Conservation (phyloP, 2,888 invertebrate species). For the Bombylius major region DNA sequence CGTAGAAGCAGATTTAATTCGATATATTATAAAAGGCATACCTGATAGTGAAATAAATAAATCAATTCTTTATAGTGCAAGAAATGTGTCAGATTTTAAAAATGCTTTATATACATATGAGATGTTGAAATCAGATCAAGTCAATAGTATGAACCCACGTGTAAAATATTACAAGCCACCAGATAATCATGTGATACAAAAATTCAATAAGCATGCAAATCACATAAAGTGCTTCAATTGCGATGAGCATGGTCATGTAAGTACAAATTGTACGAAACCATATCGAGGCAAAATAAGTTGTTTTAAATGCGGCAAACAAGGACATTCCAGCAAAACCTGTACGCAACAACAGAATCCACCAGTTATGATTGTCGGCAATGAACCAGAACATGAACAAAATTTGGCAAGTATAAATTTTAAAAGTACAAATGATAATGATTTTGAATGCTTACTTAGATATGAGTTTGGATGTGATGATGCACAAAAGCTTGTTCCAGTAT, state of each 20-base stretch:
- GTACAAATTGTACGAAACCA: not conserved
- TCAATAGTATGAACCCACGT: not conserved
- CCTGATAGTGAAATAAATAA: constrained; percentile 5
- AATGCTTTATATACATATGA: constrained; percentile 2
- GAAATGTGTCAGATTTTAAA: constrained; percentile 4
- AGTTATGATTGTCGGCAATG: not conserved
- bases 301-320: not conserved
- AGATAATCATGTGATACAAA: too few relatives aligned
- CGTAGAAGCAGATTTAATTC: constrained; percentile 5
- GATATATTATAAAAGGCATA: constrained; percentile 7
- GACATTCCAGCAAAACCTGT: not conserved
- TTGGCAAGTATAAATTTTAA: not conserved
- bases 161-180: too few relatives aligned
- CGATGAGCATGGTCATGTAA: not conserved
- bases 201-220: not conserved
- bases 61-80: constrained; percentile 1
- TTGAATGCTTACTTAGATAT: not conserved
- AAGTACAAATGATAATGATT: not conserved
- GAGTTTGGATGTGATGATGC: not conserved
- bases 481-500: not conserved
- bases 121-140: not conserved
- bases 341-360: too few relatives aligned
- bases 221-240: not conserved
- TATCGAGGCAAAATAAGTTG: not conserved
- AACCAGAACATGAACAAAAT: not conserved